Percentiles rank a stretch among this genome's conserved stretches.
phyloP scores from a whole-genome alignment of 1,140 invertebrate species.

The Drosophila triauraria region DNA sequence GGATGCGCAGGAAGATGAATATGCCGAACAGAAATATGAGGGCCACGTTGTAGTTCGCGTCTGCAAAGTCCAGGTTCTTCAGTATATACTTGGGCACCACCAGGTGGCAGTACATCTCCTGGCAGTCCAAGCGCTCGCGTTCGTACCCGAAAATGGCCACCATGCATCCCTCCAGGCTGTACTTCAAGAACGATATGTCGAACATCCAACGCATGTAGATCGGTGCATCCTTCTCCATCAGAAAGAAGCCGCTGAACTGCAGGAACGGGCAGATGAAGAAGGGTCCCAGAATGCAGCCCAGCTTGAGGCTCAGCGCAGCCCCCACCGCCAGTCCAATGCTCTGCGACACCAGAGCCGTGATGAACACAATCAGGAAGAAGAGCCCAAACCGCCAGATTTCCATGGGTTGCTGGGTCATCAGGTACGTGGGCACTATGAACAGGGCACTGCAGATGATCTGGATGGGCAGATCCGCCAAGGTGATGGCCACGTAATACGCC shows the following conservation, averaged over 20 bases:
- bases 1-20: slow-evolving; percentile 69
- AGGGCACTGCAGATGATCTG: slow-evolving; percentile 91
- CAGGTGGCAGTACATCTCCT: slow-evolving; percentile 89
- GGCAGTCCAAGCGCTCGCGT: slow-evolving; percentile 88
- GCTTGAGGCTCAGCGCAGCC: slow-evolving; percentile 91
- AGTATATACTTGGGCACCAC: slow-evolving; percentile 89
- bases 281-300: slow-evolving; percentile 94
- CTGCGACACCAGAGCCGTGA: slow-evolving; percentile 93
- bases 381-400: slow-evolving; percentile 89
- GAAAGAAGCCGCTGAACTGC: slow-evolving; percentile 96
- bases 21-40: slow-evolving; percentile 67
- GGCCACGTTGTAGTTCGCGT: slow-evolving; percentile 83
- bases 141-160: slow-evolving; percentile 89
- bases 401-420: slow-evolving; percentile 92
- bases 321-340: slow-evolving; percentile 93
- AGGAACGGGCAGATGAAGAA: slow-evolving; percentile 93
- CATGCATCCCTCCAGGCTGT: slow-evolving; percentile 90
- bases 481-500: slow-evolving; percentile 94
- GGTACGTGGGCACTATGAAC: slow-evolving; percentile 92
- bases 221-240: slow-evolving; percentile 93
- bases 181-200: slow-evolving; percentile 93
- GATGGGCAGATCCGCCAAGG: slow-evolving; percentile 93
- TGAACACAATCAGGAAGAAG: slow-evolving; percentile 90
- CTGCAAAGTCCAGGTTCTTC: slow-evolving; percentile 90
- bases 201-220: slow-evolving; percentile 93